Evolutionary conservation across 2,113 vertebrate genomes (phyloP).

Genomic region (Menura novaehollandiae): DNA sequence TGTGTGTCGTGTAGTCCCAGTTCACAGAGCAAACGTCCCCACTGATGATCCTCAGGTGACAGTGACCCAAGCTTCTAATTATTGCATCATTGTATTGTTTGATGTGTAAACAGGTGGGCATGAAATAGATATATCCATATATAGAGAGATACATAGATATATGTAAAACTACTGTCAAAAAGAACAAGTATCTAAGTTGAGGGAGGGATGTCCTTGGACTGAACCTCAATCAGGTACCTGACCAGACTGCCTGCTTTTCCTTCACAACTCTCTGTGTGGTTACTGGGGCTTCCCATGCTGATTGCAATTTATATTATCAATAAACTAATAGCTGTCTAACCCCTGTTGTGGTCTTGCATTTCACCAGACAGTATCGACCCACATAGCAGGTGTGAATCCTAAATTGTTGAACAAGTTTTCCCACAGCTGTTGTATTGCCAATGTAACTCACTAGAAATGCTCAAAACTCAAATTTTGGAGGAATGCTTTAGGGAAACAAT

Average conservation of each 20-base stretch:
- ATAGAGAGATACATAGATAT: not conserved
- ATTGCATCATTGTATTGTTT: not conserved
- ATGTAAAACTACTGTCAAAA: not conserved
- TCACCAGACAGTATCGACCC: accelerated
- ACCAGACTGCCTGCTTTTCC: not conserved
- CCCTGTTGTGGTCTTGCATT: not conserved
- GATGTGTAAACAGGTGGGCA: not conserved
- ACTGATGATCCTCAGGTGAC: not conserved
- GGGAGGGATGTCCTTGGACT: not conserved
- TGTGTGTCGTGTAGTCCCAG: not conserved
- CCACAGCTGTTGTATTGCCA: not conserved
- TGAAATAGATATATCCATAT: not conserved
- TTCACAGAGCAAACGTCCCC: not conserved
- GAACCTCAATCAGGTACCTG: accelerated
- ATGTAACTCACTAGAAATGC: not conserved
- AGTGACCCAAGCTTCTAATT: not conserved
- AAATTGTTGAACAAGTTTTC: not conserved
- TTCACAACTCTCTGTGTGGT: not conserved
- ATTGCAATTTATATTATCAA: not conserved
- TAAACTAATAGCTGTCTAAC: not conserved
- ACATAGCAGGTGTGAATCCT: not conserved
- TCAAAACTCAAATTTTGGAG: not conserved
- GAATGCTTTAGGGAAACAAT: not conserved
- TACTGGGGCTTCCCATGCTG: not conserved
- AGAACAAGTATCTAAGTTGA: not conserved